Percentiles rank a stretch among this genome's conserved stretches.
Evolutionary conservation across 2,113 vertebrate species (phyloP).

Genomic region (Steatornis caripensis): DNA sequence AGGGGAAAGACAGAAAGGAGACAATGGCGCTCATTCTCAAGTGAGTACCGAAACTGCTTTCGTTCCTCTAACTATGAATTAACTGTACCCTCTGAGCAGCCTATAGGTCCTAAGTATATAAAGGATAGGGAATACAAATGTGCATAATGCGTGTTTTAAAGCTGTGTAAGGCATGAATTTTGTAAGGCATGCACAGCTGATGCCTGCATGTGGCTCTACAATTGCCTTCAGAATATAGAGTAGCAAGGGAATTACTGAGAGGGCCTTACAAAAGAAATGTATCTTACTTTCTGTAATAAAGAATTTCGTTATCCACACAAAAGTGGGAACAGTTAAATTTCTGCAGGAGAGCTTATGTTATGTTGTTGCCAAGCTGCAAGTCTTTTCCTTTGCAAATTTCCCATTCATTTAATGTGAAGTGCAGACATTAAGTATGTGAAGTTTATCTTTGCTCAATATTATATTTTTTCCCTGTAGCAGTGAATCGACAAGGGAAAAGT

Average conservation of each 20-base stretch:
- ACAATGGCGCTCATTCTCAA: slow-evolving; percentile 98
- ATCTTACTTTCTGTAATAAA: not conserved
- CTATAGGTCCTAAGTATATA: not conserved
- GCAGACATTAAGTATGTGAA: not conserved
- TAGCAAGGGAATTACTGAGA: not conserved
- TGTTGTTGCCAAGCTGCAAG: not conserved
- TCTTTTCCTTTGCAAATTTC: not conserved
- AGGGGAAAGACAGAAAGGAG: slow-evolving; percentile 97
- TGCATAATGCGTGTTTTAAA: not conserved
- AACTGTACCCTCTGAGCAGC: not conserved
- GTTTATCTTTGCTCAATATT: not conserved
- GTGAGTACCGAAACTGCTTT: slow-evolving; percentile 74
- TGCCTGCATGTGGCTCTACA: not conserved
- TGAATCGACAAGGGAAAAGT: not conserved
- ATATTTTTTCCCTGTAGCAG: not conserved
- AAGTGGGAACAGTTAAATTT: not conserved
- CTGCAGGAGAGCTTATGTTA: not conserved
- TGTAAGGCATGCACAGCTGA: not conserved
- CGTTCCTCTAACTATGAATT: not conserved
- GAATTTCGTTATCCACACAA: not conserved
- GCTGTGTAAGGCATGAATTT: not conserved
- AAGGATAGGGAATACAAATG: not conserved
- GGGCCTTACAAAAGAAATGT: not conserved
- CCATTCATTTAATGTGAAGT: not conserved
- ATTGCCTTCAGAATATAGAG: not conserved